A percentile compares a stretch with the other conserved stretches of the same genome.
These are phyloP conservation scores for Pseudanteris insignis DNA, from an alignment of 2,888 invertebrate species.

Conservation along the genomic window DNA sequence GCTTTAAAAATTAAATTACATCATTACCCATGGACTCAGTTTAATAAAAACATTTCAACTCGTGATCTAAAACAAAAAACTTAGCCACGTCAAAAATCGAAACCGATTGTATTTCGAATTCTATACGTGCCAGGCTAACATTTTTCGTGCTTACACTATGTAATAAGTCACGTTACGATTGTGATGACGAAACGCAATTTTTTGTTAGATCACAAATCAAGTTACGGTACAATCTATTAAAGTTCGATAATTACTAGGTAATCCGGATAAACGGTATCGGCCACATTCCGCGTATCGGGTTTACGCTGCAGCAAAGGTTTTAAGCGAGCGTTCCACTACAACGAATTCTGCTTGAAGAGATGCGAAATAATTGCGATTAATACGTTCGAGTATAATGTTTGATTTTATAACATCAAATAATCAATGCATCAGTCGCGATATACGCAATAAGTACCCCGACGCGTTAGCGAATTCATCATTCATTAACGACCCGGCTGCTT, in stretches of 20 bases:
- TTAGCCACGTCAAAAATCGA: too few relatives aligned
- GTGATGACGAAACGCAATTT: conserved; percentile 8
- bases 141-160: too few relatives aligned
- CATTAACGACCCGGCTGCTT: conserved; percentile 13
- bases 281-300: conserved; percentile 38
- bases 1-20: too few relatives aligned
- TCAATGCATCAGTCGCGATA: conserved; percentile 18
- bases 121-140: too few relatives aligned
- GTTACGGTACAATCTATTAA: conserved; percentile 40
- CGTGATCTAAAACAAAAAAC: too few relatives aligned
- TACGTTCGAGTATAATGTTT: conserved; percentile 20
- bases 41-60: too few relatives aligned
- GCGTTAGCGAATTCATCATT: conserved; percentile 23
- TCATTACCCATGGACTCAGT: too few relatives aligned
- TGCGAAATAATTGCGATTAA: conserved; percentile 33
- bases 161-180: too few relatives aligned
- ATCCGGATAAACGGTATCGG: conserved; percentile 41
- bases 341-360: conserved; percentile 24
- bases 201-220: conserved; percentile 7
- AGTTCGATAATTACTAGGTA: conserved; percentile 38
- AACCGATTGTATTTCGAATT: too few relatives aligned
- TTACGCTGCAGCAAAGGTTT: conserved; percentile 17
- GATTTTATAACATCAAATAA: conserved; percentile 31
- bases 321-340: conserved; percentile 18
- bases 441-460: conserved; percentile 11